Percentiles rank a stretch among this genome's conserved stretches.
phyloP scores from a whole-genome alignment of 2,113 vertebrate genomes.

The Gymnocephalus cernua region DNA sequence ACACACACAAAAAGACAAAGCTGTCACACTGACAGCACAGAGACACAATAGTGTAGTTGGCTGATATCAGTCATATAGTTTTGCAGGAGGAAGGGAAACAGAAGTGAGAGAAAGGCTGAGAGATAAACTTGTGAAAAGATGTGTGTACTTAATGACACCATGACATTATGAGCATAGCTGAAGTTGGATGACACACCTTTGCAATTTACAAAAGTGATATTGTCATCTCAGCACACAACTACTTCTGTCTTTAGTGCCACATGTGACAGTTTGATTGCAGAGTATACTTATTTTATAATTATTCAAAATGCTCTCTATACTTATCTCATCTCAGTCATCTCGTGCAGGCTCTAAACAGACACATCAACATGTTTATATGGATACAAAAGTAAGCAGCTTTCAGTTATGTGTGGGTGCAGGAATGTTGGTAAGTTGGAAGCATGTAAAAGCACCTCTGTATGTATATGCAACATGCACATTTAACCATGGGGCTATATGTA shows the following conservation, averaged over 20 bases:
- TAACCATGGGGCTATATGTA: neutral
- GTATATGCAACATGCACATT: neutral
- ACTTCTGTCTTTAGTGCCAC: too few species aligned
- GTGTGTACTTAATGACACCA: neutral
- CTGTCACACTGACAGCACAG: conserved; percentile 1
- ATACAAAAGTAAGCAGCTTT: neutral
- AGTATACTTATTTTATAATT: too few species aligned
- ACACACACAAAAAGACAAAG: neutral
- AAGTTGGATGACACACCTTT: neutral
- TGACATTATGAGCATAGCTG: neutral
- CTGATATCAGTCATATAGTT: conserved; percentile 13
- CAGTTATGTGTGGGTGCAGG: neutral
- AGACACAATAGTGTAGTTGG: neutral
- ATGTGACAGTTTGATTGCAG: too few species aligned
- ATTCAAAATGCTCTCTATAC: neutral
- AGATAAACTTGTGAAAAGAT: conserved; percentile 13
- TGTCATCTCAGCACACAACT: too few species aligned
- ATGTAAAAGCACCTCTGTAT: neutral
- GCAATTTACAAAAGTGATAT: neutral
- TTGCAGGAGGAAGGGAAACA: neutral
- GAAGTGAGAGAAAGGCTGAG: neutral
- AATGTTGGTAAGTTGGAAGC: neutral
- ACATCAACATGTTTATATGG: neutral
- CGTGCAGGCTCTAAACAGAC: neutral
- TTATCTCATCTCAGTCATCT: neutral